phyloP scores from a whole-genome alignment of 2,888 invertebrate genomes.

The Drosophila monieri region DNA sequence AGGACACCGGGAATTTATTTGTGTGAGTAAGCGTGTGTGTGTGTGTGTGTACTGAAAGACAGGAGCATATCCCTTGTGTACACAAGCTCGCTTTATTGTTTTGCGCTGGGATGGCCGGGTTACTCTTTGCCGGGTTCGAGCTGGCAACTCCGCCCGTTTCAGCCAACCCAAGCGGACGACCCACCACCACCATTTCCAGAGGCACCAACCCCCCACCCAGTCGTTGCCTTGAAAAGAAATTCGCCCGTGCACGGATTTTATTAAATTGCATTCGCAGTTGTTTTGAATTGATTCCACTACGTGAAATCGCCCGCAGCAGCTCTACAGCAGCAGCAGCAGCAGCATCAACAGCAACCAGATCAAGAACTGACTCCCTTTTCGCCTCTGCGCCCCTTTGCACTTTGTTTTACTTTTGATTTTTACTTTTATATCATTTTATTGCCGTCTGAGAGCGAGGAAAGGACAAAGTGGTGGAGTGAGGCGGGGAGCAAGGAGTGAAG shows the following conservation, averaged over 20 bases:
- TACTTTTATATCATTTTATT: constrained; percentile 58
- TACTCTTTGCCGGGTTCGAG: constrained; percentile 57
- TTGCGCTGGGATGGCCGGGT: constrained; percentile 66
- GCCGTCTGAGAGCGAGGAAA: constrained; percentile 32
- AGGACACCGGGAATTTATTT: constrained; percentile 25
- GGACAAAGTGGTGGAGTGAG: constrained; percentile 11
- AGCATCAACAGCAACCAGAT: constrained; percentile 26
- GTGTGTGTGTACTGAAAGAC: constrained; percentile 61
- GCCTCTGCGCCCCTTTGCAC: constrained; percentile 53
- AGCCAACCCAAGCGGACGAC: constrained; percentile 15
- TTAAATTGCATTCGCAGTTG: constrained; percentile 83
- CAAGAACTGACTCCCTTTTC: constrained; percentile 40
- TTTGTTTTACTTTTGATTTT: constrained; percentile 74
- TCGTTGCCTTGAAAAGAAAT: constrained; percentile 62
- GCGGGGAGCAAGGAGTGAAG: constrained; percentile 20
- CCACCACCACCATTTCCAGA: constrained; percentile 57
- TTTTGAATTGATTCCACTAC: constrained; percentile 81
- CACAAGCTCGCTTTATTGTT: constrained; percentile 82
- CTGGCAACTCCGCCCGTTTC: constrained; percentile 10
- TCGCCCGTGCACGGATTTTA: constrained; percentile 80
- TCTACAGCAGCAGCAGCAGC: constrained; percentile 4
- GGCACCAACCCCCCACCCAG: constrained; percentile 8
- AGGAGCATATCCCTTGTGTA: constrained; percentile 81
- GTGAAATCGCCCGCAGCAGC: constrained; percentile 68
- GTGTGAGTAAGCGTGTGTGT: constrained; percentile 19